A percentile compares a stretch with the other conserved stretches of the same genome.
Conservation (phyloP, 2,113 vertebrate genomes). For the Passer domesticus region DNA sequence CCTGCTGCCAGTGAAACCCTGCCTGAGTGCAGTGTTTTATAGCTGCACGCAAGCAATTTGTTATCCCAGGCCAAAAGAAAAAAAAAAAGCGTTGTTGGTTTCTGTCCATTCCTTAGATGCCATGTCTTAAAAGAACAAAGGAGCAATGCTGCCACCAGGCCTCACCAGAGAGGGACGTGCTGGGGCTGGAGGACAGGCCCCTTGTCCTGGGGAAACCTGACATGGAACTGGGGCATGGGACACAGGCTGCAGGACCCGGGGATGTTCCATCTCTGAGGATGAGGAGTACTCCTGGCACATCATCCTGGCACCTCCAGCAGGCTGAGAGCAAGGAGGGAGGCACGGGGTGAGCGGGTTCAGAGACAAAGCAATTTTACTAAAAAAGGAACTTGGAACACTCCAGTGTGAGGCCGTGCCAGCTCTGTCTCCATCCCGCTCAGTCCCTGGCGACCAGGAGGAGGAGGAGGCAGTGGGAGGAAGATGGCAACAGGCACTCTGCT, state of each 20-base stretch:
- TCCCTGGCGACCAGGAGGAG: not conserved
- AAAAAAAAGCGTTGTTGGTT: not conserved
- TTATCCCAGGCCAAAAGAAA: not conserved
- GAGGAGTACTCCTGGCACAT: not conserved
- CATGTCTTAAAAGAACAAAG: not conserved
- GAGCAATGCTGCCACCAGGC: conserved; percentile 20
- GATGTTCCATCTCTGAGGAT: not conserved
- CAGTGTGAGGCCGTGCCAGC: not conserved
- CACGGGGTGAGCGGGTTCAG: rapidly evolving
- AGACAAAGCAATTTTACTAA: conserved; percentile 45
- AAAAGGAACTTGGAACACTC: conserved; percentile 29
- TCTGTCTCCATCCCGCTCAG: not conserved
- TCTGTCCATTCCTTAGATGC: not conserved
- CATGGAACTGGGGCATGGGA: rapidly evolving
- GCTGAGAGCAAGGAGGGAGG: not conserved
- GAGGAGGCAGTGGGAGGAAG: not conserved
- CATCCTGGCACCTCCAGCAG: not conserved
- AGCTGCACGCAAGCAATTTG: not conserved
- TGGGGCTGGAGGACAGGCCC: not conserved
- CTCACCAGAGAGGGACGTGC: not conserved
- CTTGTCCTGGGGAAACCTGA: not conserved
- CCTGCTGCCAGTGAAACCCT: not conserved
- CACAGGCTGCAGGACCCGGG: rapidly evolving
- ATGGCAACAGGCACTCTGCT: not conserved
- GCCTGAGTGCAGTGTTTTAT: not conserved